Percentiles rank a stretch among this genome's conserved stretches.
phyloP scores from a whole-genome alignment of 2,888 invertebrate genomes.

The Calameuta idolon region DNA sequence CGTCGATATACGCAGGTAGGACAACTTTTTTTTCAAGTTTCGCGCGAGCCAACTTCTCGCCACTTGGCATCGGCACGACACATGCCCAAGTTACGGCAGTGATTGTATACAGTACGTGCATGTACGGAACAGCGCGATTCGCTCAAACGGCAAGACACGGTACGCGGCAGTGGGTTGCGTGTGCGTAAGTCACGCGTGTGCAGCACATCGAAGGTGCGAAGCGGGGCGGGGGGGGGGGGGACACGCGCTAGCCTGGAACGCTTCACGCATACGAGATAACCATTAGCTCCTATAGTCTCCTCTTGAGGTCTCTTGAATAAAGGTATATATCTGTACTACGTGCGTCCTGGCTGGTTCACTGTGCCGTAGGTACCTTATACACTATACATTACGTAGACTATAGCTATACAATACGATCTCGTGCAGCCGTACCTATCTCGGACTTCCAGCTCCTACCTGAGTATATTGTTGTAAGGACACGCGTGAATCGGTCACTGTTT shows the following conservation, averaged over 20 bases:
- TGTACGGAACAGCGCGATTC: neutral
- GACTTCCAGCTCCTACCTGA: neutral
- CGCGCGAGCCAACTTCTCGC: constrained; percentile 12
- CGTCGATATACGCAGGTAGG: constrained; percentile 35
- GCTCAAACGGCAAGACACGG: neutral
- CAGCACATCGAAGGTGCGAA: constrained; percentile 26
- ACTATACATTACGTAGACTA: neutral
- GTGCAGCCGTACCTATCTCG: neutral
- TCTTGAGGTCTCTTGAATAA: neutral
- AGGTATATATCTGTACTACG: neutral
- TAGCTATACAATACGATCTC: neutral
- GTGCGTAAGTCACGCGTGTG: constrained; percentile 7
- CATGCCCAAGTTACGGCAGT: neutral
- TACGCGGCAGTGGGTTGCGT: neutral
- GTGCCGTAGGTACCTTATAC: neutral
- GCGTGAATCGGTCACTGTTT: neutral
- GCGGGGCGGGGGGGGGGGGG: constrained; percentile 30
- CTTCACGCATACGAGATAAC: constrained; percentile 48
- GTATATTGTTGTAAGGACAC: neutral
- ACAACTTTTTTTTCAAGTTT: constrained; percentile 40
- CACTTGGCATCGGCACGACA: neutral
- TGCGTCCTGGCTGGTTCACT: neutral
- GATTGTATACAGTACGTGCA: neutral
- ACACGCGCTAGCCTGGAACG: constrained; percentile 58
- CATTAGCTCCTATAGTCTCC: neutral